phyloP scores from a whole-genome alignment of 64 coral and sea anemone genomes.

The Montipora cactus region DNA sequence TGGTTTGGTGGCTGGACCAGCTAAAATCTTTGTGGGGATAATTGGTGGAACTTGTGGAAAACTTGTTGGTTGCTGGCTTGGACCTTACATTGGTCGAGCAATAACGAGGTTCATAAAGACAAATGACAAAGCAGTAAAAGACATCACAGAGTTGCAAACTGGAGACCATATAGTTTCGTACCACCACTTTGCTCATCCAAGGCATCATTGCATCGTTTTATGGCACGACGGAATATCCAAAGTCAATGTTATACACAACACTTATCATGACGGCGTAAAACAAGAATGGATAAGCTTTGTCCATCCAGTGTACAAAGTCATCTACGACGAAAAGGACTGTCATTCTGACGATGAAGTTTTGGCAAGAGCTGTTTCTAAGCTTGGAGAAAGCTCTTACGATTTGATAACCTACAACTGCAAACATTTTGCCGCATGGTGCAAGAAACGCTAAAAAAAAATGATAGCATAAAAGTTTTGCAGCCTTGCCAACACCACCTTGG shows the following conservation, averaged over 20 bases:
- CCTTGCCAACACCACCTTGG: neutral
- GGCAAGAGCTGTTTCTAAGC: conserved; percentile 52
- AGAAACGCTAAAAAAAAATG: conserved; percentile 24
- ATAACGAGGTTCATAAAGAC: conserved; percentile 20
- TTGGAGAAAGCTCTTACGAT: conserved; percentile 37
- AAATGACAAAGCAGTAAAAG: conserved; percentile 34
- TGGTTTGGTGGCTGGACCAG: conserved; percentile 2
- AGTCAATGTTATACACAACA: conserved; percentile 56
- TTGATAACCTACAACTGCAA: conserved; percentile 55
- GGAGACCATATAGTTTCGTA: conserved; percentile 59
- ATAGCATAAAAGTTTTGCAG: neutral
- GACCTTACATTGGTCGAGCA: conserved; percentile 1
- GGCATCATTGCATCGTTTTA: conserved; percentile 55
- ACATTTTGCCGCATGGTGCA: conserved; percentile 64
- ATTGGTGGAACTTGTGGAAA: conserved; percentile 20
- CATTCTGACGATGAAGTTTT: conserved; percentile 21
- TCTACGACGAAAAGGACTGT: conserved; percentile 26
- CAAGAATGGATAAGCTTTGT: conserved; percentile 49
- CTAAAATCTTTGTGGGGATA: conserved; percentile 28
- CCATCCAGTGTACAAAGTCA: conserved; percentile 51
- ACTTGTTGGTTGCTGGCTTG: conserved; percentile 22
- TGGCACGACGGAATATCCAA: conserved; percentile 32
- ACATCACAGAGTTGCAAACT: conserved; percentile 25
- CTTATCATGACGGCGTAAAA: conserved; percentile 34
- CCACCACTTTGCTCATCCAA: conserved; percentile 47